Percentiles rank a stretch among this genome's conserved stretches.
These are phyloP conservation scores for Hoplostethus mediterraneus DNA, from an alignment of 2,797 vertebrate genomes.

Conservation along the genomic window DNA sequence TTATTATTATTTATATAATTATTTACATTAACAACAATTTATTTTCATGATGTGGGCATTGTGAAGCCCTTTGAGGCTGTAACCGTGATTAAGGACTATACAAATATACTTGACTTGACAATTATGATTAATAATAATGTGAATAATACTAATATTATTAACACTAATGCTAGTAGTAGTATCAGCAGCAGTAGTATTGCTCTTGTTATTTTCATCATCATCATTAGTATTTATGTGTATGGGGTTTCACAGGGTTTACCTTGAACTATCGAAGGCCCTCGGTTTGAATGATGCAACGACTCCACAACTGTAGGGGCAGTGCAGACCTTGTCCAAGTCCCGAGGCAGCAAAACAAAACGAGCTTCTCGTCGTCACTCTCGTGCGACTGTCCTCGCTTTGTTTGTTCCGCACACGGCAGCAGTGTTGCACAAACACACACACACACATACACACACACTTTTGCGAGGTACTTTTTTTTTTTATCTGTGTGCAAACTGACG, in stretches of 20 bases:
- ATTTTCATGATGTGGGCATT: too few relatives aligned
- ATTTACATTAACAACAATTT: too few relatives aligned
- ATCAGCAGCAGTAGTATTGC: background rate
- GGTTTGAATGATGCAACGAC: background rate
- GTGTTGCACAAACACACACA: constrained; percentile 45
- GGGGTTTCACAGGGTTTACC: constrained; percentile 3
- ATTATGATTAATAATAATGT: too few relatives aligned
- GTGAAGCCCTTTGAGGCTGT: too few relatives aligned
- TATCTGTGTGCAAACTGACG: background rate
- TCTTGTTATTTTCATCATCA: constrained; percentile 7
- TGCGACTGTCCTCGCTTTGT: constrained; percentile 71
- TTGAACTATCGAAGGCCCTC: background rate
- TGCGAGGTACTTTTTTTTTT: constrained; percentile 6
- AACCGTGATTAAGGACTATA: too few relatives aligned
- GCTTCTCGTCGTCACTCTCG: constrained; percentile 44
- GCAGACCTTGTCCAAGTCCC: too few relatives aligned
- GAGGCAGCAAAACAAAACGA: background rate
- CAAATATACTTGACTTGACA: too few relatives aligned
- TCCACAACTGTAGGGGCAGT: constrained; percentile 54
- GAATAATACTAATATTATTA: too few relatives aligned
- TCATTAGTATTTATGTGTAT: background rate
- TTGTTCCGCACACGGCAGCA: constrained; percentile 77
- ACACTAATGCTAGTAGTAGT: too few relatives aligned
- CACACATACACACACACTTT: background rate
- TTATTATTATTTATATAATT: too few relatives aligned